Conservation (phyloP, 2,113 vertebrate species). For the Noctilio leporinus region DNA sequence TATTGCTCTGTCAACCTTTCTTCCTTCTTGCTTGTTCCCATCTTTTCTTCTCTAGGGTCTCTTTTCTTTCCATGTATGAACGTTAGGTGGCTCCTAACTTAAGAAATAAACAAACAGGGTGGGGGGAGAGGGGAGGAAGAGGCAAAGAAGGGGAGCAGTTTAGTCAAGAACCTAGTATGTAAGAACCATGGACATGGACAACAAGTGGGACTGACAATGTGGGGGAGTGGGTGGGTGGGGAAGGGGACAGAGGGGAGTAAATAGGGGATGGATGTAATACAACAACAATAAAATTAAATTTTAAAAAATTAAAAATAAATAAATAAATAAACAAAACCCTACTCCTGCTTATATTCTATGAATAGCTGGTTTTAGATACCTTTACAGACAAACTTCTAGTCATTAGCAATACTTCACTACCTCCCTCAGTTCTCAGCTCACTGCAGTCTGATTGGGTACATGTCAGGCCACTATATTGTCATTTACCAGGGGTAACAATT, state of each 20-base stretch:
- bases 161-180: too few relatives aligned
- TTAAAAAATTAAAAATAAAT: too few relatives aligned
- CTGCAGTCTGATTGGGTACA: background rate
- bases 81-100: background rate
- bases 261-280: too few relatives aligned
- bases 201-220: too few relatives aligned
- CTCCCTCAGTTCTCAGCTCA: background rate
- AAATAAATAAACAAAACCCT: background rate
- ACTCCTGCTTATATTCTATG: background rate
- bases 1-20: background rate
- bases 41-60: background rate
- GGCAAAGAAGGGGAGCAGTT: too few relatives aligned
- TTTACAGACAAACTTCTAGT: background rate
- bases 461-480: background rate
- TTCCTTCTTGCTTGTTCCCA: background rate
- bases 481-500: background rate
- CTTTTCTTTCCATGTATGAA: background rate
- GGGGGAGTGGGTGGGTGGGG: too few relatives aligned
- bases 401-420: background rate
- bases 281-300: too few relatives aligned
- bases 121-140: too few relatives aligned
- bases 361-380: background rate
- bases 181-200: too few relatives aligned
- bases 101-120: background rate
- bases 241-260: too few relatives aligned